Percentiles rank a stretch among this genome's conserved stretches.
These are phyloP conservation scores for Penaeus japonicus DNA, from an alignment of 1,140 invertebrate species.

Conservation along the genomic window DNA sequence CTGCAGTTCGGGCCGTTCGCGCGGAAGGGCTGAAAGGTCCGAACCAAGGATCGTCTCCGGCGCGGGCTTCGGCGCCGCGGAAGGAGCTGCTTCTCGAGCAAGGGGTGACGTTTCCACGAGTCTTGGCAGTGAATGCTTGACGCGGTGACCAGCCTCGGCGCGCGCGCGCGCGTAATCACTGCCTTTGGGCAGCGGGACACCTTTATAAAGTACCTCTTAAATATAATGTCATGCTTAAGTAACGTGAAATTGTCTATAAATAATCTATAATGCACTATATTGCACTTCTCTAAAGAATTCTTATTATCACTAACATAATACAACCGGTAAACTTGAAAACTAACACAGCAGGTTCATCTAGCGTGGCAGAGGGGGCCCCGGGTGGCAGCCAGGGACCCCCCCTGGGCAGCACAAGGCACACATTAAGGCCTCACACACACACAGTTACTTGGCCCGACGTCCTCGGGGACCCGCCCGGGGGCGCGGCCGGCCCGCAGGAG, in stretches of 20 bases:
- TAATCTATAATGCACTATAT: constrained; percentile 54
- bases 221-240: constrained; percentile 51
- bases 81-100: neutral
- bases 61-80: too few species aligned
- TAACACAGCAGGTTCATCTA: neutral
- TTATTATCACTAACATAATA: constrained; percentile 48
- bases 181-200: neutral
- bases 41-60: too few species aligned
- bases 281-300: constrained; percentile 39
- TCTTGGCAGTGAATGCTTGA: neutral
- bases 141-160: neutral
- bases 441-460: neutral
- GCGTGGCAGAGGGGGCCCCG: neutral
- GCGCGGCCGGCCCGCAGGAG: neutral
- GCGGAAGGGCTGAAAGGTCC: too few species aligned
- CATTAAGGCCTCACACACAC: constrained; percentile 32
- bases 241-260: constrained; percentile 47
- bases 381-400: neutral
- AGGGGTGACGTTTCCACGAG: neutral
- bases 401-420: constrained; percentile 32
- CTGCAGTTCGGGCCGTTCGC: neutral
- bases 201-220: constrained; percentile 26
- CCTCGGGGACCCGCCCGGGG: neutral
- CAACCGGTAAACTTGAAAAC: constrained; percentile 39
- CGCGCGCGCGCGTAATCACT: too few species aligned